A percentile compares a stretch with the other conserved stretches of the same genome.
Conservation (phyloP, 1,140 invertebrate genomes). For the Cotesia glomerata region DNA sequence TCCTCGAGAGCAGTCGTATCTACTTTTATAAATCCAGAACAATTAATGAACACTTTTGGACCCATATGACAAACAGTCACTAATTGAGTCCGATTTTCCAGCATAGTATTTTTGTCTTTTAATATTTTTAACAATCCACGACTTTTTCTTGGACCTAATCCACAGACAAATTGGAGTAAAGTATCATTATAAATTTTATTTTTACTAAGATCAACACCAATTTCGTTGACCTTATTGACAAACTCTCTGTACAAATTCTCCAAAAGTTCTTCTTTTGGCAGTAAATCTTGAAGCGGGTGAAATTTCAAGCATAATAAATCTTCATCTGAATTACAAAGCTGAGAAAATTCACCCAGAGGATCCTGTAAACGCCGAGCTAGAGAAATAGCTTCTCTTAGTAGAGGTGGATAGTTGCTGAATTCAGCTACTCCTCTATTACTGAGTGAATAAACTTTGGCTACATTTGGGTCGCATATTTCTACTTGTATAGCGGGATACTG, state of each 20-base stretch:
- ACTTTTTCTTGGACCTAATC: conserved; percentile 94
- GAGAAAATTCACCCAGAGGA: conserved; percentile 94
- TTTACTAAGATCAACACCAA: conserved; percentile 97
- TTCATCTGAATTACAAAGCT: conserved; percentile 93
- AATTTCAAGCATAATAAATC: conserved; percentile 94
- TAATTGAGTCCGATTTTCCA: conserved; percentile 94
- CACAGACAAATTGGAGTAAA: conserved; percentile 96
- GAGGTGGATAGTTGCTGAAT: conserved; percentile 88
- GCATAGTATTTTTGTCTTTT: conserved; percentile 90
- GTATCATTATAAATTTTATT: conserved; percentile 85
- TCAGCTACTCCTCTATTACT: conserved; percentile 87
- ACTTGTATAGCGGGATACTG: conserved; percentile 88
- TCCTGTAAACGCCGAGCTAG: conserved; percentile 92
- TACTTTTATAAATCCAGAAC: conserved; percentile 98
- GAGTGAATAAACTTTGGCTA: conserved; percentile 90
- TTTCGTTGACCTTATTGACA: conserved; percentile 93
- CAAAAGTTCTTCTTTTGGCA: conserved; percentile 84
- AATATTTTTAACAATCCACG: conserved; percentile 87
- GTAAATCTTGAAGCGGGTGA: conserved; percentile 75
- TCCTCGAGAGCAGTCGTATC: conserved; percentile 94
- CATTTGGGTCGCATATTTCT: conserved; percentile 92
- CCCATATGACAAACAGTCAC: conserved; percentile 96
- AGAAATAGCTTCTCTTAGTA: conserved; percentile 90
- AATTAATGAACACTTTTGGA: conserved; percentile 98
- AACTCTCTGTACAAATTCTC: conserved; percentile 90